These are phyloP conservation scores for Spilarctia lutea DNA, from an alignment of 2,888 invertebrate genomes.

Conservation along the genomic window DNA sequence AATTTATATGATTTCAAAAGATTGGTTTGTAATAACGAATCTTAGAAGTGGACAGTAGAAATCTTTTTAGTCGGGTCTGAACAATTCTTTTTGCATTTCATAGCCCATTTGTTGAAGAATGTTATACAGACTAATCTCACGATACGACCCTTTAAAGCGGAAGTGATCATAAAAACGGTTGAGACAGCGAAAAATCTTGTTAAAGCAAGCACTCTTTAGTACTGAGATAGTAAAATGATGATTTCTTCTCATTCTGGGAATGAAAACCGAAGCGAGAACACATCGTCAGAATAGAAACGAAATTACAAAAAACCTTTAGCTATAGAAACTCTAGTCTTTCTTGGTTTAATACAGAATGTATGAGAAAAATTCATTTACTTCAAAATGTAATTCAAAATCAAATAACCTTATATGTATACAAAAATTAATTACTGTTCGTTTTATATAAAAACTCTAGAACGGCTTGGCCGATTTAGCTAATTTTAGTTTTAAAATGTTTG, in stretches of 20 bases:
- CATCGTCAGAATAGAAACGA: no score
- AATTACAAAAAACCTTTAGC: no score
- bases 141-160: not conserved
- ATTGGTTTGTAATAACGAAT: not conserved
- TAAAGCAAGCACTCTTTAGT: not conserved
- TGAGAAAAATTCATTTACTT: no score
- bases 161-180: not conserved
- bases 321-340: no score
- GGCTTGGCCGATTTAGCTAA: no score
- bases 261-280: no score
- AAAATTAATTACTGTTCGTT: no score
- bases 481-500: no score
- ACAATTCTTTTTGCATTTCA: not conserved
- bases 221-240: not conserved
- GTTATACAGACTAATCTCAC: not conserved
- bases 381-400: no score
- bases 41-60: not conserved
- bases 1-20: not conserved
- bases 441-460: no score
- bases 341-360: no score
- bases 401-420: no score
- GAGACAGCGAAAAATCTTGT: not conserved
- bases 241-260: not conserved
- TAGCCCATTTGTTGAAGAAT: not conserved
- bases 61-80: not conserved